A percentile compares a stretch with the other conserved stretches of the same genome.
These are phyloP conservation scores for Aplysina aerophoba DNA, from an alignment of 37 sponge, comb jelly and placozoan genomes.

Conservation along the genomic window DNA sequence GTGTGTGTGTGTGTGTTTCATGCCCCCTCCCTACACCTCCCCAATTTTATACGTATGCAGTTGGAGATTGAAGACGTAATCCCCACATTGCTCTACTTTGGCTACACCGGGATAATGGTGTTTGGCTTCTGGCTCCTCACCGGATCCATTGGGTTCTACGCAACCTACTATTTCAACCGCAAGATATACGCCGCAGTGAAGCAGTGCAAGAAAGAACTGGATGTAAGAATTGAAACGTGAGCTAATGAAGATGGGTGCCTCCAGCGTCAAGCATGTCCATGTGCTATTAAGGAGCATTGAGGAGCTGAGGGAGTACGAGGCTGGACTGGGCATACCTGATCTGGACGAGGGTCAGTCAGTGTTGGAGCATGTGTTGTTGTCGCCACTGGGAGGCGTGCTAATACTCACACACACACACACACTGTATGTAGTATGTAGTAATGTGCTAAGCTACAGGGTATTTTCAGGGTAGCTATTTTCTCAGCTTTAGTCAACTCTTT, in stretches of 20 bases:
- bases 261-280: not conserved
- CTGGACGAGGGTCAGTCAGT: not conserved
- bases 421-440: too few relatives aligned
- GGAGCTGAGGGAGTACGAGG: not conserved
- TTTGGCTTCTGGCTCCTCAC: slow-evolving; percentile 93
- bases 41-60: slow-evolving; percentile 31
- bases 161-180: slow-evolving; percentile 92
- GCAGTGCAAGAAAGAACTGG: slow-evolving; percentile 20
- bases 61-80: slow-evolving; percentile 84
- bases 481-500: not conserved
- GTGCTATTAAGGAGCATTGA: not conserved
- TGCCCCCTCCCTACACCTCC: not conserved
- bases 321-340: not conserved
- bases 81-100: slow-evolving; percentile 93
- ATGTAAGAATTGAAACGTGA: not conserved
- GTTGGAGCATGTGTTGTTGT: not conserved
- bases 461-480: too few relatives aligned
- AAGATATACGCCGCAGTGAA: slow-evolving; percentile 95
- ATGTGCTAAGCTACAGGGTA: too few relatives aligned
- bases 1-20: not conserved
- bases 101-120: slow-evolving; percentile 93
- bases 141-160: slow-evolving; percentile 95
- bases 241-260: not conserved
- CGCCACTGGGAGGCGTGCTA: too few relatives aligned
- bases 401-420: too few relatives aligned